A percentile compares a stretch with the other conserved stretches of the same genome.
phyloP scores from a whole-genome alignment of 2,113 vertebrate genomes.

The Caracal caracal region DNA sequence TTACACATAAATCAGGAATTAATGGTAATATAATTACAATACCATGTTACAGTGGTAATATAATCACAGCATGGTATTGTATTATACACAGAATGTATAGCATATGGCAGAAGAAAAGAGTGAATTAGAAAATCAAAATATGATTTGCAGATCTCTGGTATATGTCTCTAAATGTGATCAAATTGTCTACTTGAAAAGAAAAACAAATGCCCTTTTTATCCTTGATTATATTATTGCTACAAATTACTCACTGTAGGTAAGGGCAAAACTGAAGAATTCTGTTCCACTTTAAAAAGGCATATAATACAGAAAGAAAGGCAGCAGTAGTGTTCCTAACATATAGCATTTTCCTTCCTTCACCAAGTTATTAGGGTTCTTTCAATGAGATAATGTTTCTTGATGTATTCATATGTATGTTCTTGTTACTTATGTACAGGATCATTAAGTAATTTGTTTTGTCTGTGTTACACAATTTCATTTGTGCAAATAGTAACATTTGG shows the following conservation, averaged over 20 bases:
- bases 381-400: neutral
- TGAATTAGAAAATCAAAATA: slow-evolving; percentile 60
- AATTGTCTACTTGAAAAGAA: slow-evolving; percentile 28
- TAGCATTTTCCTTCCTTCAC: slow-evolving; percentile 31
- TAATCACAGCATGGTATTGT: neutral
- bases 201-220: slow-evolving; percentile 28
- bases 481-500: neutral
- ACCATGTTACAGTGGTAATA: slow-evolving; percentile 23
- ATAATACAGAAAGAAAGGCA: slow-evolving; percentile 12
- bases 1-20: slow-evolving; percentile 20
- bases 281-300: slow-evolving; percentile 3
- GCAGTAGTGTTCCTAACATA: neutral
- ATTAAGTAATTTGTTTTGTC: neutral
- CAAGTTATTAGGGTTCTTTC: slow-evolving; percentile 33
- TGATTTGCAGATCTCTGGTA: slow-evolving; percentile 29
- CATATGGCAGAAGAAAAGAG: neutral
- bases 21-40: slow-evolving; percentile 39
- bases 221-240: slow-evolving; percentile 2
- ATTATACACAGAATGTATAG: slow-evolving; percentile 2
- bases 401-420: neutral
- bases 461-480: slow-evolving; percentile 31
- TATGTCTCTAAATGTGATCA: slow-evolving; percentile 60
- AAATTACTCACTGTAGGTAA: slow-evolving; percentile 11
- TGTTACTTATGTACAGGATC: neutral
- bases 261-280: neutral